These are phyloP conservation scores for Archips xylosteana DNA, from an alignment of 2,888 invertebrate genomes.

Conservation along the genomic window DNA sequence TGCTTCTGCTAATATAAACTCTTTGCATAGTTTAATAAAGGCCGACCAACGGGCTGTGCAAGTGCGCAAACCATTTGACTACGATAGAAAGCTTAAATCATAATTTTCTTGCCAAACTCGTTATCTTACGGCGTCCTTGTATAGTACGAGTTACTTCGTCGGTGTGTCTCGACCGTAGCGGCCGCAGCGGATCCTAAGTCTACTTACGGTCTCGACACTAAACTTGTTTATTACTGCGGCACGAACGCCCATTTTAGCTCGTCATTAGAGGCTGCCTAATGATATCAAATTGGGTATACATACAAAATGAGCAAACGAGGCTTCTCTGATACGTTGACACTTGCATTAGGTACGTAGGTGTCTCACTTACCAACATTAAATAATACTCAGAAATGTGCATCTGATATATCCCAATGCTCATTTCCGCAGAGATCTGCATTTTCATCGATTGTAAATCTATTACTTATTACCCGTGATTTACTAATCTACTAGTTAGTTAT, in stretches of 20 bases:
- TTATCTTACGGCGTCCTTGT: constrained; percentile 51
- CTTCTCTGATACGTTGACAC: not conserved
- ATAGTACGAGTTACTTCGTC: constrained; percentile 38
- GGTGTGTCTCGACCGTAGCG: constrained; percentile 39
- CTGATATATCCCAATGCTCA: not conserved
- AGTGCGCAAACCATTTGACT: not conserved
- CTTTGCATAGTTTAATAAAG: no score
- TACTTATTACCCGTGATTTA: no score
- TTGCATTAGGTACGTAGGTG: not conserved
- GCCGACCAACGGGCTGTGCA: no score
- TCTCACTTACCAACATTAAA: not conserved
- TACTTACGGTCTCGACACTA: not conserved
- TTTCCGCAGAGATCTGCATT: not conserved
- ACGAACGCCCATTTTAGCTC: constrained; percentile 41
- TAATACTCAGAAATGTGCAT: not conserved
- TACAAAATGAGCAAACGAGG: constrained; percentile 42
- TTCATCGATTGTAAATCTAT: not conserved
- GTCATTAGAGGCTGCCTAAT: constrained; percentile 55
- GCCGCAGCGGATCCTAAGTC: no score
- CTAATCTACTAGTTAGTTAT: no score
- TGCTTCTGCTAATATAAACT: not conserved
- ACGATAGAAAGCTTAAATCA: not conserved
- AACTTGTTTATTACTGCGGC: constrained; percentile 44
- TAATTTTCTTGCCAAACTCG: constrained; percentile 9
- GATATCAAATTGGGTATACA: constrained; percentile 56